Base-by-base conservation (phyloP, 2,888 invertebrate species). In the Eupithecia insigniata region DNA sequence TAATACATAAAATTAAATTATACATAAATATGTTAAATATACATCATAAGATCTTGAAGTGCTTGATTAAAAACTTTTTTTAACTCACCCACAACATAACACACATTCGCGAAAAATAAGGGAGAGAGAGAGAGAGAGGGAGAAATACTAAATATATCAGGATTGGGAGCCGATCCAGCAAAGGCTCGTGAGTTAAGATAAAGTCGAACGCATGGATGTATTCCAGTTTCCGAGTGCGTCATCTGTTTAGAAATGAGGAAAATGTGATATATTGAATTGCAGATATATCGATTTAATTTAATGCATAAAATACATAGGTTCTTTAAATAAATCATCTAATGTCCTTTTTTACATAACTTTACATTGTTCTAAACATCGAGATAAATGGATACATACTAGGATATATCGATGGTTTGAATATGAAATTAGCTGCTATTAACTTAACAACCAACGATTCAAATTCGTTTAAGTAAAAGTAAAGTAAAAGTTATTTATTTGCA, bases 181-280 rank as follows among this genome's bases (percentile, higher is more conserved):
- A 43, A 18, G 1, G 18, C 43, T 43, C 7, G 43, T 43, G 43
- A 43, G 18, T n/a, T 7, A 43, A 18, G 18, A 43, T 43, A 43
- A 43, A 43, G 28, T 60, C 30, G 30, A 46, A 30, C 18, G 2
- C 30, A 60, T 60, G 60, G 60, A 60, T 30, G 18, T 30, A 60
- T 60, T 60, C 60, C 22, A 26, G 55, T 26, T 26, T 22, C 14
- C 22, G 4, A 30, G 60, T 60, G 60, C 60, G 60, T 60, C 60
- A 60, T 18, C 16, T 51, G 30, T 60, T 60, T 60, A 30, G 30
- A 60, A 30, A 60, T 60, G 60, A 60, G 60, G 60, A 60, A 16
- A 22, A 18, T 30, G 28, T 28, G 14, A 55, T 28, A 28, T 16
- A 60, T 60, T 28, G 60, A 60, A 60, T 60, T 30, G 30, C 18